phyloP scores from a whole-genome alignment of 2,888 invertebrate species.

The Pharmacophagus antenor region DNA sequence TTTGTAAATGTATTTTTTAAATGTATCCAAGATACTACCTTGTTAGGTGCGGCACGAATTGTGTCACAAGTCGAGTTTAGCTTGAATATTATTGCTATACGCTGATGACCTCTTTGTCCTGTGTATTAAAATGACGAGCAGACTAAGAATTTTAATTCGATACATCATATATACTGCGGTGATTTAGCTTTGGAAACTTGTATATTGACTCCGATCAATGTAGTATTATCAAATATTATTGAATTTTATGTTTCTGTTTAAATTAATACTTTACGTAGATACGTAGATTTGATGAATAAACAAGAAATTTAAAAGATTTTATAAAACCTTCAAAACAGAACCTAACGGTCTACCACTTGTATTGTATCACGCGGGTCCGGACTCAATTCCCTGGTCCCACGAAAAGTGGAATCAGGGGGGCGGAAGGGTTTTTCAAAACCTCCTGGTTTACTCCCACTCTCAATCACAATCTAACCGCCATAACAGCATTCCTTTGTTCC shows the following conservation, averaged over 20 bases:
- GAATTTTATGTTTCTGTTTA: neutral
- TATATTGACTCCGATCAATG: conserved; percentile 46
- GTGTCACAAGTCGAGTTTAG: conserved; percentile 14
- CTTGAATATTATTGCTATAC: conserved; percentile 35
- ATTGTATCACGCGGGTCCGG: too few relatives aligned
- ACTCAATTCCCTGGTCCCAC: too few relatives aligned
- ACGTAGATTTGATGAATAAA: too few relatives aligned
- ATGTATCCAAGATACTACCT: conserved; percentile 14
- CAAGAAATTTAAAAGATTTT: too few relatives aligned
- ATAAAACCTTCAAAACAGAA: too few relatives aligned
- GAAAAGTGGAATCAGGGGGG: too few relatives aligned
- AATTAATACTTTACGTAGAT: neutral
- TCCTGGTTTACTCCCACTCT: too few relatives aligned
- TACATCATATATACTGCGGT: neutral
- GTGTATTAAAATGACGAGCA: conserved; percentile 11
- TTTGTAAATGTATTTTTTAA: neutral
- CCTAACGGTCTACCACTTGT: too few relatives aligned
- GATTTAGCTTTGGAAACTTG: neutral
- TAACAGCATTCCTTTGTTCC: too few relatives aligned
- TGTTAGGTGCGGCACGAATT: conserved; percentile 32
- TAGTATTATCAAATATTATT: too few relatives aligned
- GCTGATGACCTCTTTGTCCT: conserved; percentile 47
- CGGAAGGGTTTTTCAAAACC: too few relatives aligned
- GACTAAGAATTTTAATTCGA: conserved; percentile 7
- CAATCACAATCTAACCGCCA: too few relatives aligned